Evolutionary conservation across 2,888 invertebrate genomes (phyloP).

Genomic region (Hanleya hanleyi): DNA sequence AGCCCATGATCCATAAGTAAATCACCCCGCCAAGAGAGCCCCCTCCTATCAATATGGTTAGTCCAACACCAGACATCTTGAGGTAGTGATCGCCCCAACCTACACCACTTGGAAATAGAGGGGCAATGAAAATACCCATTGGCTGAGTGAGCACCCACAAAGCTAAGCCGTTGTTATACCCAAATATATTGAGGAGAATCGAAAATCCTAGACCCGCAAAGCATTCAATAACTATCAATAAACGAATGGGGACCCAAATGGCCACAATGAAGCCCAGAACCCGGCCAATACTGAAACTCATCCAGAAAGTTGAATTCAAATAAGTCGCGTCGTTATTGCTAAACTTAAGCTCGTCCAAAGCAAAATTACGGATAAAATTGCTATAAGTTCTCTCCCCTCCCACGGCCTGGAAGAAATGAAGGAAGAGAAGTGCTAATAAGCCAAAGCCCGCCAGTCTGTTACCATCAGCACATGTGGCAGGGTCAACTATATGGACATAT

Average conservation of each 20-base stretch:
- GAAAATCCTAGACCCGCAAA: slow-evolving; percentile 37
- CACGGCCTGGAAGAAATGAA: slow-evolving; percentile 48
- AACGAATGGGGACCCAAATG: slow-evolving; percentile 42
- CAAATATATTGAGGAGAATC: slow-evolving; percentile 44
- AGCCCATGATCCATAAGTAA: slow-evolving; percentile 49
- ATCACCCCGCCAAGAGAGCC: slow-evolving; percentile 48
- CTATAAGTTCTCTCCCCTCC: slow-evolving; percentile 53
- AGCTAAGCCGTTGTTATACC: slow-evolving; percentile 30
- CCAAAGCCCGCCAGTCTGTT: slow-evolving; percentile 39
- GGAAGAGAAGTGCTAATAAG: slow-evolving; percentile 42
- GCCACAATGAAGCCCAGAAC: slow-evolving; percentile 46
- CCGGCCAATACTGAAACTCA: slow-evolving; percentile 49
- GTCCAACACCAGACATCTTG: slow-evolving; percentile 50
- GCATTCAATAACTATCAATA: slow-evolving; percentile 42
- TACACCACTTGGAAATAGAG: slow-evolving; percentile 50
- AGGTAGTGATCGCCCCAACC: slow-evolving; percentile 53
- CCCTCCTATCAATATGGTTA: slow-evolving; percentile 47
- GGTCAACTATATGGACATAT: slow-evolving; percentile 37
- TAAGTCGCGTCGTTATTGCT: slow-evolving; percentile 43
- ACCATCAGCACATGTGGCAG: slow-evolving; percentile 47
- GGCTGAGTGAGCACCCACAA: slow-evolving; percentile 48
- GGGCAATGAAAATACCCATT: slow-evolving; percentile 47
- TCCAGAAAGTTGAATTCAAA: slow-evolving; percentile 54
- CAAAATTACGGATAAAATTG: slow-evolving; percentile 53
- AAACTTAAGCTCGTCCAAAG: slow-evolving; percentile 50